Evolutionary conservation across 2,113 vertebrate species (phyloP), one percentile per base, ranked within the genome.

Genomic region (Triplophysa rosa): DNA sequence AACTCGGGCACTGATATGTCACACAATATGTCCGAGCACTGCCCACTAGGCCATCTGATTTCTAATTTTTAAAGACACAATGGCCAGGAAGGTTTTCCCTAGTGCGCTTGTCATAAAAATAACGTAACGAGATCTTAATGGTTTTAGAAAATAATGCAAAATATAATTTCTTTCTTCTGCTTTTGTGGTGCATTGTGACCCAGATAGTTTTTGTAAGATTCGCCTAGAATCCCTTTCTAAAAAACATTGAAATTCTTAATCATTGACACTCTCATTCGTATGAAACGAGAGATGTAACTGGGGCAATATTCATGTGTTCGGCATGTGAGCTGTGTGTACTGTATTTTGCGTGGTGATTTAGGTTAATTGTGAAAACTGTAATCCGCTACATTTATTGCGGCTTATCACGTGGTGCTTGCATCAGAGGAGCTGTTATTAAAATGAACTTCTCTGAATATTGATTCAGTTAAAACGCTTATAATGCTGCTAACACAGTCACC

Each of bases 401-500:
- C 69, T 40, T 72, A 72, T 59, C 69, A 33, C 11, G 37, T 37
- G 26, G 19, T 56, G 49, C 26, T 37, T 56, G 26, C 68, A 71
- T 71, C 47, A 42, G 29, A 59, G 33, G 29, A 59, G 33, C 54
- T 37, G 11, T 40, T 71, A 58, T 40, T 58, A 72, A 16, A 59
- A 23, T 21, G 9, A 1, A 59, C 11, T 14, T 56, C 33, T 56
- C 26, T 58, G 19, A 72, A 58, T 42, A 59, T 42, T 17, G n/a
- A 21, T 59, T 59, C 4, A 23, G 52, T 23, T 72, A 59, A 72
- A 72, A 33, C 7, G 17, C 16, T 71, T 71, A 71, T 21, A 37
- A 21, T 33, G 29, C 45, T 10, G 5, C 67, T 54, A 52, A 54
- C 42, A 47, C 61, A 11, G 52, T 86, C 71, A 56, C 78, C 78